These are phyloP conservation scores for Drosophila rellima DNA, from an alignment of 2,888 invertebrate genomes.

Conservation along the genomic window DNA sequence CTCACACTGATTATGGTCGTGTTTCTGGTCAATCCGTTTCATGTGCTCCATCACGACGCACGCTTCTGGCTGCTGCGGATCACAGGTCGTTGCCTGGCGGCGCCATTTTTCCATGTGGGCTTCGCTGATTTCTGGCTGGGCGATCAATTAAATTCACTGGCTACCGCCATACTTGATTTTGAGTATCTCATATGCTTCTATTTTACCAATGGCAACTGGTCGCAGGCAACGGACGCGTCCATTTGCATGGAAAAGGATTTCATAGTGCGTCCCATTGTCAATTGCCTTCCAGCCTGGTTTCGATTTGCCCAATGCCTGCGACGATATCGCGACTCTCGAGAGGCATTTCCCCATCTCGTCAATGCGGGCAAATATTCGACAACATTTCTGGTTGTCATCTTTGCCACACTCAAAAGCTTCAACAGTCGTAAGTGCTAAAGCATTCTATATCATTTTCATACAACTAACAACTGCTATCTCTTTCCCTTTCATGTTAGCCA, in stretches of 20 bases:
- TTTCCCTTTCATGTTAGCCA: conserved; percentile 84
- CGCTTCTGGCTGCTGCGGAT: conserved; percentile 97
- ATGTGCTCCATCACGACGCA: conserved; percentile 96
- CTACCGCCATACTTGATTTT: conserved; percentile 95
- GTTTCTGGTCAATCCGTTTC: conserved; percentile 96
- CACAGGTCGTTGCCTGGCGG: conserved; percentile 93
- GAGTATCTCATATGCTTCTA: conserved; percentile 98
- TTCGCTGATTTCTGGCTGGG: conserved; percentile 99
- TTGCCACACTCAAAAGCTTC: conserved; percentile 90
- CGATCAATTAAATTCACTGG: conserved; percentile 98
- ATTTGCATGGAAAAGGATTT: conserved; percentile 91
- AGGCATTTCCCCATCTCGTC: conserved; percentile 97
- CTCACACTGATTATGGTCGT: conserved; percentile 92
- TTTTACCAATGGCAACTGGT: conserved; percentile 91
- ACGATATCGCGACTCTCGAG: conserved; percentile 96
- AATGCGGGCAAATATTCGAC: conserved; percentile 99
- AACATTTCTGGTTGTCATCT: conserved; percentile 97
- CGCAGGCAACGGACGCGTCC: conserved; percentile 87
- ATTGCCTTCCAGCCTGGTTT: conserved; percentile 98
- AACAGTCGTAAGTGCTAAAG: conserved; percentile 87
- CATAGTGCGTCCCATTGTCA: conserved; percentile 93
- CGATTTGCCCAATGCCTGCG: conserved; percentile 98
- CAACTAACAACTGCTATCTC: not conserved
- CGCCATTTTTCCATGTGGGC: conserved; percentile 96
- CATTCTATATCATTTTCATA: not conserved